Percentiles rank a stretch among this genome's conserved stretches.
Evolutionary conservation across 92 coral and sea anemone species (phyloP).

Genomic region (Epizoanthus illoricatus): DNA sequence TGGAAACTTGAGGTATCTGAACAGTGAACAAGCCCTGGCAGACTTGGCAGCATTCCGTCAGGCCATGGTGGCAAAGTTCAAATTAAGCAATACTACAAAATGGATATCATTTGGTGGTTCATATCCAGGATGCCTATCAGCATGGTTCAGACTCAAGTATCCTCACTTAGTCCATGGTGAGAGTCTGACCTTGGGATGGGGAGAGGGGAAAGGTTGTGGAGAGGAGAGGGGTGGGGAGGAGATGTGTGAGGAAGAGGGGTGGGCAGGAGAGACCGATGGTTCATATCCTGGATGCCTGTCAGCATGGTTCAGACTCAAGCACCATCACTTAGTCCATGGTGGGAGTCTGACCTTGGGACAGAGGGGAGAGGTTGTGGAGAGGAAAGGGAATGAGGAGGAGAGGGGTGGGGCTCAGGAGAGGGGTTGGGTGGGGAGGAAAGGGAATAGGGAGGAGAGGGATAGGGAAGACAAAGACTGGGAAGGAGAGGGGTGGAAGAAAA

Average conservation of each 20-base stretch:
- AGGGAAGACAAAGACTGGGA: too few relatives aligned
- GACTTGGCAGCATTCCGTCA: constrained; percentile 91
- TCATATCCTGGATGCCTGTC: constrained; percentile 97
- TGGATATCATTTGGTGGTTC: constrained; percentile 99
- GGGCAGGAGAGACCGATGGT: constrained; percentile 47
- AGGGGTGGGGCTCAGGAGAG: too few relatives aligned
- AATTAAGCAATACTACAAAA: constrained; percentile 65
- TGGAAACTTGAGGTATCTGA: constrained; percentile 76
- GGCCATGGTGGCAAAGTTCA: constrained; percentile 77
- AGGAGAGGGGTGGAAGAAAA: too few relatives aligned
- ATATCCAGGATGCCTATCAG: constrained; percentile 95
- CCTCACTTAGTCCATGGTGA: constrained; percentile 93
- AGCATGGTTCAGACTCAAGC: constrained; percentile 93
- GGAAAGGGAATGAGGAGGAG: too few relatives aligned
- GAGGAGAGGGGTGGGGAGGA: too few relatives aligned
- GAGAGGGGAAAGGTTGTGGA: too few relatives aligned
- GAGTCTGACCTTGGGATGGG: neutral
- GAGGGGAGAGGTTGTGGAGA: too few relatives aligned
- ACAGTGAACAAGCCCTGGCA: constrained; percentile 97
- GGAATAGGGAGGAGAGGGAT: too few relatives aligned
- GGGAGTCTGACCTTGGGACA: neutral
- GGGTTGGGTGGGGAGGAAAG: too few relatives aligned
- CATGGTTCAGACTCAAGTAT: constrained; percentile 95
- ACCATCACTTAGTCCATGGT: constrained; percentile 93
- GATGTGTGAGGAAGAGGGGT: too few relatives aligned